Evolutionary conservation across 2,113 vertebrate genomes (phyloP).

Genomic region (Pituophis catenifer): DNA sequence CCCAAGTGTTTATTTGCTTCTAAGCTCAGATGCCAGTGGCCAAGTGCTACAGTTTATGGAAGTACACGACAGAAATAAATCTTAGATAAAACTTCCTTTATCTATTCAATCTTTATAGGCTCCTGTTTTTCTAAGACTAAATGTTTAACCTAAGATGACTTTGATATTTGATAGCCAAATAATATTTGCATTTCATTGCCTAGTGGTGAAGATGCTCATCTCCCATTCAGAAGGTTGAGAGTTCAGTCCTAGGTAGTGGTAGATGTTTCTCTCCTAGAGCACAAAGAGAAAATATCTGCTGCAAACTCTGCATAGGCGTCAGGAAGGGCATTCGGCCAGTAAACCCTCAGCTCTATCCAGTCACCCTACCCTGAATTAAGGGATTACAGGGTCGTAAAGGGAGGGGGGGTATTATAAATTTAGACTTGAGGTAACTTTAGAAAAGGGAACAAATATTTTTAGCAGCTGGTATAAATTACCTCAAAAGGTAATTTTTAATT

Average conservation of each 20-base stretch:
- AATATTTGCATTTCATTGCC: constrained; percentile 65
- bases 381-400: not conserved
- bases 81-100: not conserved
- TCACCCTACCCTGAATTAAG: not conserved
- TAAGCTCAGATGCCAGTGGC: not conserved
- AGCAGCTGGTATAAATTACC: constrained; percentile 28
- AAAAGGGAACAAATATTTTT: constrained; percentile 50
- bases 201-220: not conserved
- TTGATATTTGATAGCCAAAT: constrained; percentile 55
- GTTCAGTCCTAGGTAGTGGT: not conserved
- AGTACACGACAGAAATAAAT: not conserved
- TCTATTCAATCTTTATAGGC: not conserved
- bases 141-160: constrained; percentile 45
- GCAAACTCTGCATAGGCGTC: not conserved
- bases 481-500: not conserved
- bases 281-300: not conserved
- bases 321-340: not conserved
- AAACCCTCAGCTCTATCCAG: not conserved
- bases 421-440: constrained; percentile 69
- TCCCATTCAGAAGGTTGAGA: not conserved
- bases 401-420: constrained; percentile 54
- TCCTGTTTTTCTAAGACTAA: not conserved
- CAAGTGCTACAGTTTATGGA: not conserved
- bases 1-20: not conserved
- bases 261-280: not conserved